Evolutionary conservation across 2,888 invertebrate genomes (phyloP), one percentile per base, ranked within the genome.

Genomic region (Cheilosia scutellata): DNA sequence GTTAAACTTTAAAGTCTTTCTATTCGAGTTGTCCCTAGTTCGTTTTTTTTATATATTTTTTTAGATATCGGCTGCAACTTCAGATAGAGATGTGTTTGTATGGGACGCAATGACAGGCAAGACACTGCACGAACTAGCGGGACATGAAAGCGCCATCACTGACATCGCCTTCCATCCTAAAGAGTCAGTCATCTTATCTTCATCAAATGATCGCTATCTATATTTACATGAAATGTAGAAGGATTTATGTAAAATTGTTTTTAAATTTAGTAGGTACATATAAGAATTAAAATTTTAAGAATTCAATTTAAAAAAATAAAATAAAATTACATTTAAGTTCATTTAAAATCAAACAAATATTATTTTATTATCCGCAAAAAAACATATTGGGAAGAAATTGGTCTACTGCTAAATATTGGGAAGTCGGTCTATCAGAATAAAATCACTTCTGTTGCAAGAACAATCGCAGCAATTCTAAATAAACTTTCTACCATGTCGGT

Each of bases 161-260:
- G 95, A 89, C 91, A 96, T 98, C 0, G 97, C 97, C 92, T 98
- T 99, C 92, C 99, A 99, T 93, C 97, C 96, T 0, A 95, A 94
- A 40, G 99, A 99, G 92, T 97, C 99, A 5, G 96, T 99, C 66
- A 95, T 99, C 88, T 94, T 97, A 44, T 99, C 99, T 0, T 97
- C 96, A 7, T 97, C 98, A 53, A 98, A 98, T 92, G 99, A 99
- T 93, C 99, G 98, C 92, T 96, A 96, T 89, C 94, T 99, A 75
- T 99, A 95, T 96, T 42, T 95, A 95, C 37, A 93, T 98, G 86
- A 98, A 98, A 9, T 72, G n/a, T 20, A 16, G 16, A 20, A 20
- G 20, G 20, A 44, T 3, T 0, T 6, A 31, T 31, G 7, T 2
- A 2, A 7, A 31, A 6, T 31, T 6, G 5, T 31, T 31, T 31